These are phyloP conservation scores for Myopa tessellatipennis DNA, from an alignment of 2,888 invertebrate genomes.

Conservation along the genomic window DNA sequence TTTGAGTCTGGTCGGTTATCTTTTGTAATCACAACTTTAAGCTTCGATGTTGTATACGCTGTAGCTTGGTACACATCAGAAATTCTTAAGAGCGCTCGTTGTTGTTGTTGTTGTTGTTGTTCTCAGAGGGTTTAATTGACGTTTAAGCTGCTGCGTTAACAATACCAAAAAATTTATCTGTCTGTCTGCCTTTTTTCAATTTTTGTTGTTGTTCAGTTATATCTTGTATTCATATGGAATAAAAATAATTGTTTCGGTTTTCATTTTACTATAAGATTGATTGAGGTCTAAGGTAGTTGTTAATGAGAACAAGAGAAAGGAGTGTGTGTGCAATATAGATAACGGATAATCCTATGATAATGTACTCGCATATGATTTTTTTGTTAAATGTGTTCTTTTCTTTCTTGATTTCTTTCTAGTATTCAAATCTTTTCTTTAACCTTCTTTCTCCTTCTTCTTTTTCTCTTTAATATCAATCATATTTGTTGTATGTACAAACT, in stretches of 20 bases:
- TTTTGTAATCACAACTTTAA: slow-evolving; percentile 14
- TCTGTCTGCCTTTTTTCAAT: not conserved
- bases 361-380: too few relatives aligned
- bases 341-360: slow-evolving; percentile 1
- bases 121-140: slow-evolving; percentile 26
- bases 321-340: not conserved
- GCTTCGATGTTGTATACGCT: not conserved
- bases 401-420: too few relatives aligned
- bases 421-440: too few relatives aligned
- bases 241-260: slow-evolving; percentile 25
- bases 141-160: slow-evolving; percentile 14
- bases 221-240: not conserved
- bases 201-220: too few relatives aligned
- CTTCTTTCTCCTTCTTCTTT: too few relatives aligned
- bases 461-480: too few relatives aligned
- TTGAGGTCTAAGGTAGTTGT: slow-evolving; percentile 16
- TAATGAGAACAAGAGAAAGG: slow-evolving; percentile 20
- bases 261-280: slow-evolving; percentile 22
- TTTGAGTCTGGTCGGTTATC: not conserved
- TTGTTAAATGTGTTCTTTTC: too few relatives aligned
- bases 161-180: slow-evolving; percentile 4
- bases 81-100: not conserved
- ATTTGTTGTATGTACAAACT: too few relatives aligned
- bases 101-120: slow-evolving; percentile 8
- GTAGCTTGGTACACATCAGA: not conserved